These are phyloP conservation scores for Serranus cabrilla DNA, from an alignment of 2,797 vertebrate species.

Conservation along the genomic window DNA sequence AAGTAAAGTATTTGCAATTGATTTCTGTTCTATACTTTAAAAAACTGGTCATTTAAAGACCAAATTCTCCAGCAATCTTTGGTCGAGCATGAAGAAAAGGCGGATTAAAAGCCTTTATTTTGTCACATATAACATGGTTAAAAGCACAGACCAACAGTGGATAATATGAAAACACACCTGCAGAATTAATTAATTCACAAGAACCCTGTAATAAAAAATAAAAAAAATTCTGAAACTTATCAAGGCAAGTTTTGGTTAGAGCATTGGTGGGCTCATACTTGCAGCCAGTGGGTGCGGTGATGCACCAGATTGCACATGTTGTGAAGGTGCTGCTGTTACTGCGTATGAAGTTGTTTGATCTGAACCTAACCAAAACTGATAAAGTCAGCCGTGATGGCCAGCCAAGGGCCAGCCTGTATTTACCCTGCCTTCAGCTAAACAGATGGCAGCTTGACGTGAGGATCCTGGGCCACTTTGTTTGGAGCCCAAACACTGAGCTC, in stretches of 20 bases:
- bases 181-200: neutral
- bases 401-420: slow-evolving; percentile 64
- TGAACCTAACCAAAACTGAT: slow-evolving; percentile 17
- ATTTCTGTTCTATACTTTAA: neutral
- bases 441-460: slow-evolving; percentile 52
- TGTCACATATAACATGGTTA: neutral
- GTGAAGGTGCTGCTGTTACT: neutral
- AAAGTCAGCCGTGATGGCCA: slow-evolving; percentile 14
- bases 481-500: slow-evolving; percentile 67
- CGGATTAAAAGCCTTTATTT: too few species aligned
- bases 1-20: too few species aligned
- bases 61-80: neutral
- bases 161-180: neutral
- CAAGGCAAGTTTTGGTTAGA: too few species aligned
- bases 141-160: neutral
- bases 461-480: slow-evolving; percentile 68
- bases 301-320: neutral
- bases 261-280: neutral
- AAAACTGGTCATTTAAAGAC: neutral
- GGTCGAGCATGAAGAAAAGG: neutral
- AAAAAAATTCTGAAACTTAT: neutral
- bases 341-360: slow-evolving; percentile 18
- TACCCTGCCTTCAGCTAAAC: slow-evolving; percentile 65
- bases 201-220: neutral
- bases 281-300: neutral